These are phyloP conservation scores for Aepyceros melampus DNA, from an alignment of 2,113 vertebrate genomes.

Conservation along the genomic window DNA sequence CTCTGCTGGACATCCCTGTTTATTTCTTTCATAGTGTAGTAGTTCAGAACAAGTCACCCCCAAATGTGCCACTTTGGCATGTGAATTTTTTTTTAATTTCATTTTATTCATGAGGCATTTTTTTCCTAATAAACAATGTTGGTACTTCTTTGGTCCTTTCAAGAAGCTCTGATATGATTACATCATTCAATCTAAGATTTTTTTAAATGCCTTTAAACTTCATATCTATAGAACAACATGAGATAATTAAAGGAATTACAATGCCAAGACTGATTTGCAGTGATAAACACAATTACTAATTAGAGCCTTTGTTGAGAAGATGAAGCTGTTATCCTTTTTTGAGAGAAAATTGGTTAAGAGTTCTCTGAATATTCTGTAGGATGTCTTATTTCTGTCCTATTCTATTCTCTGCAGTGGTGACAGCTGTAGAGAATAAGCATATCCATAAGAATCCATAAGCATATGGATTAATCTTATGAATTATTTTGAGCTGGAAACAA, in stretches of 20 bases:
- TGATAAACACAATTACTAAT: background rate
- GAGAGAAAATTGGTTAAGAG: background rate
- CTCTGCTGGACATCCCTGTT: background rate
- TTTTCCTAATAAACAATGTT: background rate
- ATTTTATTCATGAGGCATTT: conserved; percentile 13
- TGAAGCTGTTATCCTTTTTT: background rate
- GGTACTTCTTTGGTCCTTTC: background rate
- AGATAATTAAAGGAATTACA: background rate
- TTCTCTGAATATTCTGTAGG: background rate
- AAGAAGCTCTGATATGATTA: background rate
- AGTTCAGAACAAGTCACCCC: background rate
- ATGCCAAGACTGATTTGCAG: background rate
- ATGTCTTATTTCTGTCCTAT: background rate
- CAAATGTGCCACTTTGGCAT: background rate
- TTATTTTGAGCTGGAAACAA: background rate
- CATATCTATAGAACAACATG: background rate
- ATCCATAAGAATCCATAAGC: background rate
- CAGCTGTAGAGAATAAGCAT: background rate
- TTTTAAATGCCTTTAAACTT: background rate
- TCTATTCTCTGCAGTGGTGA: background rate
- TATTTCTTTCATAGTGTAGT: background rate
- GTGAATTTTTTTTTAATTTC: background rate
- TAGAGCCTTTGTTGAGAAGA: background rate
- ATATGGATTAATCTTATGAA: background rate
- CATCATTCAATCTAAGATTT: background rate